These are phyloP conservation scores for Polyommatus icarus DNA, from an alignment of 2,888 invertebrate genomes.

Conservation along the genomic window DNA sequence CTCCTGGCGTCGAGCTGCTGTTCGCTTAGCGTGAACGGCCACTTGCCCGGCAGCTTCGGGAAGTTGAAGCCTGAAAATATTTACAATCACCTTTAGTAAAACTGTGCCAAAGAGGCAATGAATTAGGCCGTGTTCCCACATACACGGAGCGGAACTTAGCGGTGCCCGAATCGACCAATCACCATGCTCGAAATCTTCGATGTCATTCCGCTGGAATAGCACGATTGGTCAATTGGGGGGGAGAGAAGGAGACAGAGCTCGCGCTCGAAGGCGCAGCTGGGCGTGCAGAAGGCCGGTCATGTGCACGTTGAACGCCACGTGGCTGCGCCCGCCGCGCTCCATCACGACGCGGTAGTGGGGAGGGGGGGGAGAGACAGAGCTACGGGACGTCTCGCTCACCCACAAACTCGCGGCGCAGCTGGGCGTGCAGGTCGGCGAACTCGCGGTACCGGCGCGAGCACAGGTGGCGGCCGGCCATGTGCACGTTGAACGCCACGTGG, in stretches of 20 bases:
- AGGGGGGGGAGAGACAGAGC: background rate
- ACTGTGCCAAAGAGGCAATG: too few relatives aligned
- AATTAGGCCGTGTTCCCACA: too few relatives aligned
- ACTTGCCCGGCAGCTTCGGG: conserved; percentile 98
- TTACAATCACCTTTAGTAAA: background rate
- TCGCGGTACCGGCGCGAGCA: conserved; percentile 98
- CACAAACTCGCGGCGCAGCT: conserved; percentile 95
- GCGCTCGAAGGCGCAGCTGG: conserved; percentile 86
- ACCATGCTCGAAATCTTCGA: too few relatives aligned
- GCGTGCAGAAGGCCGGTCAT: conserved; percentile 98
- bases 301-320: conserved; percentile 98
- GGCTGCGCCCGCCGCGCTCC: conserved; percentile 93
- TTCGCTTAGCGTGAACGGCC: conserved; percentile 98
- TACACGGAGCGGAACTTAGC: too few relatives aligned
- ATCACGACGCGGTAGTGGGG: conserved; percentile 62
- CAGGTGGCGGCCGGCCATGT: conserved; percentile 98
- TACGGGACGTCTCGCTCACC: conserved; percentile 68
- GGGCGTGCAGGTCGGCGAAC: conserved; percentile 93
- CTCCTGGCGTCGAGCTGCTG: conserved; percentile 97
- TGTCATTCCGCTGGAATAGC: too few relatives aligned
- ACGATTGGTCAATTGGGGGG: too few relatives aligned
- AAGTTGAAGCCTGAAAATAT: conserved; percentile 89
- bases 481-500: conserved; percentile 97
- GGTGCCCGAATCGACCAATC: too few relatives aligned
- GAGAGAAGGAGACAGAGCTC: background rate